Conservation (phyloP, 2,888 invertebrate species). For the Chrysolina americana region DNA sequence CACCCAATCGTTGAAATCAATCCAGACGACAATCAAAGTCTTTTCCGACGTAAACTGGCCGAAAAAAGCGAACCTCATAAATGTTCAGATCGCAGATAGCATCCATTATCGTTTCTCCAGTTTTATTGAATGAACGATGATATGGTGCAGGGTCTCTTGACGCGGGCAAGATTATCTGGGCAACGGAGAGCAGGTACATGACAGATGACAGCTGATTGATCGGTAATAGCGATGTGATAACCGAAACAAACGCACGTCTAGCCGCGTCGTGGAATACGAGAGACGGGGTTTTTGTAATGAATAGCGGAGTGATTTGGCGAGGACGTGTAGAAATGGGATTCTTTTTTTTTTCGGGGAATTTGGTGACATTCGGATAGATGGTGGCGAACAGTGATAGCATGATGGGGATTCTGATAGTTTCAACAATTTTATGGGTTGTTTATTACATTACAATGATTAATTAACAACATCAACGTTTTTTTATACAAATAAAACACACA, state of each 20-base stretch:
- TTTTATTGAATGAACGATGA: constrained; percentile 48
- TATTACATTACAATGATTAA: too few relatives aligned
- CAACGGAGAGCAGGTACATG: constrained; percentile 45
- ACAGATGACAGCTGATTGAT: constrained; percentile 51
- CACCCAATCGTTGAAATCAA: neutral
- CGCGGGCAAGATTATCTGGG: constrained; percentile 40
- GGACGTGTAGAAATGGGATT: neutral
- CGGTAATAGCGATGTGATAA: constrained; percentile 39
- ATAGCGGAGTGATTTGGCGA: neutral
- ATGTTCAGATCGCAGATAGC: constrained; percentile 36
- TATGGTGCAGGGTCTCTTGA: constrained; percentile 26
- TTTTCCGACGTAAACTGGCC: neutral
- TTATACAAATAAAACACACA: too few relatives aligned
- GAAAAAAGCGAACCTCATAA: neutral
- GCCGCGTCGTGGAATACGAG: neutral
- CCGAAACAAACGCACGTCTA: constrained; percentile 25
- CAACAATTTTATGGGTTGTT: too few relatives aligned
- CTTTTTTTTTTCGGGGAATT: neutral
- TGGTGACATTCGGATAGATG: neutral
- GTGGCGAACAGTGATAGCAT: neutral
- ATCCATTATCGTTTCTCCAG: constrained; percentile 45
- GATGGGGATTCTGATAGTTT: neutral
- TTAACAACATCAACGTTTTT: too few relatives aligned
- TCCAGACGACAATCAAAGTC: neutral
- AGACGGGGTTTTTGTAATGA: neutral